Evolutionary conservation across 2,888 invertebrate genomes (phyloP), one percentile per base, ranked within the genome.

Genomic region (Galerucella calmariensis): DNA sequence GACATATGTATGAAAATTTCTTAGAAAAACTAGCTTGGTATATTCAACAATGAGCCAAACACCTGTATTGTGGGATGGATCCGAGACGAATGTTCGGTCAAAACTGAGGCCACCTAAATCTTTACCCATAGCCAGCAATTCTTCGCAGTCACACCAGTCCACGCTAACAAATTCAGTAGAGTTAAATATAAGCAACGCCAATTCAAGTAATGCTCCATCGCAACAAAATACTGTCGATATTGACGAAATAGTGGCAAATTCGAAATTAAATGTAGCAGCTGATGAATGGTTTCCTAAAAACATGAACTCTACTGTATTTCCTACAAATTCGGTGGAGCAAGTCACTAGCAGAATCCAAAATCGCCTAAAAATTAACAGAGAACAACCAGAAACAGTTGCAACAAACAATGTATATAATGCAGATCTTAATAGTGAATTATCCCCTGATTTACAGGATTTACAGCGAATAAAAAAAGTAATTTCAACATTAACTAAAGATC

Each of bases 401-500:
- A 44, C 48, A 44, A 66, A 44, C 58, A 46, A 16, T 62, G 14
- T 46, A 46, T 62, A 66, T 27, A 63, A 67, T 66, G 62, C 69
- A 51, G 59, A 44, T 16, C 20, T 65, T 14, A 58, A 61, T 35
- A 61, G 73, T 51, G 77, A 77, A 14, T 73, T 79, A 51, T 85
- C 83, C 2, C 83, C 88, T 72, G 90, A 90, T 65, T 81, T 90
- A 75, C 86, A 87, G 70, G 90, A 90, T 65, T 81, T 90, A 75
- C 86, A 87, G 70, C 92, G 93, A 86, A 87, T 94, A 84, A 90
- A 91, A 85, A 91, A 91, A 75, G 92, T 94, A 70, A 93, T 95
- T 88, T 90, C 91, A 83, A 92, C 92, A 85, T 89, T 95, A 83
- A 94, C 93, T 82, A 91, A 92, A 85, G 93, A 93, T 89, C 95